phyloP scores from a whole-genome alignment of 2,797 vertebrate genomes.

The Leptodactylus fallax region DNA sequence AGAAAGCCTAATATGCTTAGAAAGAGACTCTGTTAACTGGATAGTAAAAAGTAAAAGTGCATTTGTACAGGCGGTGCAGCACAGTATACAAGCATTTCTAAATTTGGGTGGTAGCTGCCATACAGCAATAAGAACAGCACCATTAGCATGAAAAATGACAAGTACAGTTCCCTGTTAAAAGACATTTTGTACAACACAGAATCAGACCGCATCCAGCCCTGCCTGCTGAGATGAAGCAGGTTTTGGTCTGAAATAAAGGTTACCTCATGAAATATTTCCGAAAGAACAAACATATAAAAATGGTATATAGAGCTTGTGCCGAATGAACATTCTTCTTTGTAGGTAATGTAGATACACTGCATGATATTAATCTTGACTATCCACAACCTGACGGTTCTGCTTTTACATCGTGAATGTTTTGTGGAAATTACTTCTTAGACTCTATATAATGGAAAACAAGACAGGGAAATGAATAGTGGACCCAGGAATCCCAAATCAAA shows the following conservation, averaged over 20 bases:
- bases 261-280: background rate
- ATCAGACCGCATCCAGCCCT: background rate
- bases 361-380: background rate
- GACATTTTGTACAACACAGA: constrained; percentile 1
- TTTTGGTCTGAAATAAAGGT: constrained; percentile 5
- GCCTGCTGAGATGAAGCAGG: background rate
- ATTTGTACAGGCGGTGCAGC: background rate
- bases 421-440: background rate
- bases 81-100: background rate
- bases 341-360: background rate
- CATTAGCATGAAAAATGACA: constrained; percentile 16
- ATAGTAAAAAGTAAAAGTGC: background rate
- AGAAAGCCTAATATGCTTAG: background rate
- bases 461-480: background rate
- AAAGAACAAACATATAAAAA: constrained; percentile 17
- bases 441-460: background rate
- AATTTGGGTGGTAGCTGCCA: constrained; percentile 9
- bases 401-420: background rate
- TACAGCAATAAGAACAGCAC: background rate
- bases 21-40: background rate
- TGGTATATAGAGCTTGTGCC: background rate
- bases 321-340: background rate
- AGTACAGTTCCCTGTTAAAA: background rate
- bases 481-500: background rate
- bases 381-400: background rate